Conservation (phyloP, 1,140 invertebrate genomes). For the Apolygus lucorum region DNA sequence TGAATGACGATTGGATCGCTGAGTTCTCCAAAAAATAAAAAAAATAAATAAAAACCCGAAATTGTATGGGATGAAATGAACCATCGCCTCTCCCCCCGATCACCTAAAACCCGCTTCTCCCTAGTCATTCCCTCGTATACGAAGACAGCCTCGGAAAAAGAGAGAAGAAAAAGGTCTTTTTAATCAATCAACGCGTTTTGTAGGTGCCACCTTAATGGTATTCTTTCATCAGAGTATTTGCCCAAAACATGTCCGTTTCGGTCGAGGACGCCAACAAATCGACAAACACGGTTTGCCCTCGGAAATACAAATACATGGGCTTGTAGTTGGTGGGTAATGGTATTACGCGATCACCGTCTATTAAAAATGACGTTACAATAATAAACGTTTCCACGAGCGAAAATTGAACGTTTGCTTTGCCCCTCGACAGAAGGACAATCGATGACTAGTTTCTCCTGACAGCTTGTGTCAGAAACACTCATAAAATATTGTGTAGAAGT, state of each 20-base stretch:
- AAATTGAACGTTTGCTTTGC: background rate
- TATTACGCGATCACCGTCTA: no score
- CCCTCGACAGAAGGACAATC: background rate
- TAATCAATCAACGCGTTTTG: conserved; percentile 2
- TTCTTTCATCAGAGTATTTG: conserved; percentile 24
- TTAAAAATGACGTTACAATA: no score
- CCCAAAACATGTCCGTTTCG: conserved; percentile 10
- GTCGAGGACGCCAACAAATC: conserved; percentile 9
- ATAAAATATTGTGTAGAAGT: no score
- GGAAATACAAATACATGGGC: no score
- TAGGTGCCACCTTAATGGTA: conserved; percentile 13
- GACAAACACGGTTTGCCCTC: background rate
- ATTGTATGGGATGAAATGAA: conserved; percentile 20
- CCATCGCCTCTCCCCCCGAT: background rate
- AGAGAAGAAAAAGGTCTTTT: background rate
- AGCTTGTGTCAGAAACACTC: no score
- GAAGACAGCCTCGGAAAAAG: background rate
- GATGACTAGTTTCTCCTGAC: no score
- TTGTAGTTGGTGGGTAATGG: no score
- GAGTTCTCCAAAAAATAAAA: no score
- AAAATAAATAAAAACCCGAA: no score
- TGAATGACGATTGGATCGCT: no score
- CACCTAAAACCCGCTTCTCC: background rate
- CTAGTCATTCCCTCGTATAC: background rate
- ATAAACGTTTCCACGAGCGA: no score